phyloP scores from a whole-genome alignment of 2,113 vertebrate genomes.

The Delphinapterus leucas region DNA sequence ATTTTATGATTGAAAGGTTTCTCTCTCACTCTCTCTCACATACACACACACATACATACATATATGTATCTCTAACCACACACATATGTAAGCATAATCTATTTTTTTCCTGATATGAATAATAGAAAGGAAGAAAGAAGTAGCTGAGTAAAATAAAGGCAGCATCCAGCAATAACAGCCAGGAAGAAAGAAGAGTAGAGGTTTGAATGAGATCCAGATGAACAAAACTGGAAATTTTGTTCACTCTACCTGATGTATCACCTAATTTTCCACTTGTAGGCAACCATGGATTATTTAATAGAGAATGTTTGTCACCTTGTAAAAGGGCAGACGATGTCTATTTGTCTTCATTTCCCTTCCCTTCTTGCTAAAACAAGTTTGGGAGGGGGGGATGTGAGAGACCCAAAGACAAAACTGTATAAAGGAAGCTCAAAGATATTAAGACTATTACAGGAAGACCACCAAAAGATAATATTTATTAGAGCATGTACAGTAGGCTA shows the following conservation, averaged over 20 bases:
- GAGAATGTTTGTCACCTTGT: not conserved
- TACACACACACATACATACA: not conserved
- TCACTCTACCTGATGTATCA: not conserved
- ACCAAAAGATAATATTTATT: not conserved
- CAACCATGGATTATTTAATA: not conserved
- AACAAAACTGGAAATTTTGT: not conserved
- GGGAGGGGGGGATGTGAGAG: not conserved
- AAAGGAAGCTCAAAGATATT: not conserved
- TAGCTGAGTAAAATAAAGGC: not conserved
- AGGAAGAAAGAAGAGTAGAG: not conserved
- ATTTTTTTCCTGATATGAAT: not conserved
- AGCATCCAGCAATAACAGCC: not conserved
- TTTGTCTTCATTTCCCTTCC: not conserved
- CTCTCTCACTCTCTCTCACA: not conserved
- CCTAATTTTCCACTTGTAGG: not conserved
- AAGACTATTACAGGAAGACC: not conserved
- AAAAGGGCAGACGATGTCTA: not conserved
- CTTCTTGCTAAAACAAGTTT: not conserved
- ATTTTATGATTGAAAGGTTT: constrained; percentile 48
- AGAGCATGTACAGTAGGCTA: not conserved
- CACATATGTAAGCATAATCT: not conserved
- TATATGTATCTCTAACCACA: not conserved
- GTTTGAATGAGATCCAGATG: not conserved
- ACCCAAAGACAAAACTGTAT: not conserved
- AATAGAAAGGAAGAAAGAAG: not conserved